These are phyloP conservation scores for Oryzias curvinotus DNA, from an alignment of 2,113 vertebrate genomes.

Conservation along the genomic window DNA sequence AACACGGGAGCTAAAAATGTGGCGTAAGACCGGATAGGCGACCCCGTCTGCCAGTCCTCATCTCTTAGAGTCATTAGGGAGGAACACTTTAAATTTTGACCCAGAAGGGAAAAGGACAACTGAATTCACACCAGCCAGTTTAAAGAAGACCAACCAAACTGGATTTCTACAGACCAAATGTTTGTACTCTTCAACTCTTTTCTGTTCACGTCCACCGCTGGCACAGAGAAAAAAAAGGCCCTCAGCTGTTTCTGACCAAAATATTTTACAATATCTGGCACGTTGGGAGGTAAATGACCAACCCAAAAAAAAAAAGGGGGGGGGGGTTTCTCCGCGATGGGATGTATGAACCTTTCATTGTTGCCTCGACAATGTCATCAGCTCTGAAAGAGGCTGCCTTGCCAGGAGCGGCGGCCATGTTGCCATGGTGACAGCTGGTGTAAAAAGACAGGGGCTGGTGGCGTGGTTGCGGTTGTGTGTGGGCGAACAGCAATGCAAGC, in stretches of 20 bases:
- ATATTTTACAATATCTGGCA: conserved; percentile 7
- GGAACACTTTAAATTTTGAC: too few relatives aligned
- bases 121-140: not conserved
- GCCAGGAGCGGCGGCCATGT: conserved; percentile 51
- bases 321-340: conserved; percentile 5
- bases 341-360: conserved; percentile 45
- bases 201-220: not conserved
- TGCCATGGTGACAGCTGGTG: conserved; percentile 57
- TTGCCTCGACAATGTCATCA: conserved; percentile 66
- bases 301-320: not conserved
- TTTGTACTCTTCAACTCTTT: not conserved
- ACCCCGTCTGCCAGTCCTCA: too few relatives aligned
- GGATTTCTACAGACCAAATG: not conserved
- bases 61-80: too few relatives aligned
- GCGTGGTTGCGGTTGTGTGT: conserved; percentile 41
- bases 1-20: too few relatives aligned
- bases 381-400: conserved; percentile 34
- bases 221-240: conserved; percentile 1
- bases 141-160: not conserved
- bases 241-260: not conserved
- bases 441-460: conserved; percentile 52
- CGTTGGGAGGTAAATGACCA: conserved; percentile 6
- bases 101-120: not conserved
- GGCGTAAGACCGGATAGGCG: too few relatives aligned
- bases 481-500: conserved; percentile 42